Percentiles rank a stretch among this genome's conserved stretches.
phyloP scores from a whole-genome alignment of 1,140 invertebrate species.

The Lucilia sericata region DNA sequence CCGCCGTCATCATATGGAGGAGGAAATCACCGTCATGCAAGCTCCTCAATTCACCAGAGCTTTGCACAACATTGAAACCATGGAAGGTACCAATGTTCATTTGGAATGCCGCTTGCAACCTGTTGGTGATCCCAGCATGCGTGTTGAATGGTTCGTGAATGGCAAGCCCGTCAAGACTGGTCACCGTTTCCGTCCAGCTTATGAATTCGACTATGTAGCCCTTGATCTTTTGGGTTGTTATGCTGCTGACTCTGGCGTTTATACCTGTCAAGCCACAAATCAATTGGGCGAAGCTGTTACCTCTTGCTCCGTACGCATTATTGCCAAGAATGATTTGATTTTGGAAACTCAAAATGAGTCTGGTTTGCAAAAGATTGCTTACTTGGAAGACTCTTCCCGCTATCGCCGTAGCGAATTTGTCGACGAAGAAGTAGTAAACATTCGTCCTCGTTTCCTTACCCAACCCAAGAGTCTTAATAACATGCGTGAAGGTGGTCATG shows the following conservation, averaged over 20 bases:
- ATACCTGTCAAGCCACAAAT: constrained; percentile 92
- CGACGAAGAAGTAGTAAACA: constrained; percentile 87
- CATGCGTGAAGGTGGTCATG: constrained; percentile 90
- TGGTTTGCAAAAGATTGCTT: constrained; percentile 90
- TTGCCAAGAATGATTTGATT: constrained; percentile 88
- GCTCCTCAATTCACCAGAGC: constrained; percentile 88
- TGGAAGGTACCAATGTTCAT: constrained; percentile 93
- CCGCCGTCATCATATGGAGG: constrained; percentile 76
- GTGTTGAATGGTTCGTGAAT: constrained; percentile 97
- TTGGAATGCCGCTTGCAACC: constrained; percentile 93
- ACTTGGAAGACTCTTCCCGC: constrained; percentile 87
- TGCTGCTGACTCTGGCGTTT: constrained; percentile 96
- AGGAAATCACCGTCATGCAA: constrained; percentile 84
- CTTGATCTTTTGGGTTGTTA: constrained; percentile 96
- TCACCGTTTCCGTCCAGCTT: constrained; percentile 93
- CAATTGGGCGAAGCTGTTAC: constrained; percentile 94
- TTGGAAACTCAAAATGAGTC: constrained; percentile 88
- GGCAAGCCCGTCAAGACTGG: constrained; percentile 88
- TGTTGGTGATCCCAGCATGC: constrained; percentile 94
- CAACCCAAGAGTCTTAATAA: constrained; percentile 87
- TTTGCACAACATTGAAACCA: constrained; percentile 89
- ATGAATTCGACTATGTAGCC: constrained; percentile 98
- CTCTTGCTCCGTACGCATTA: constrained; percentile 87
- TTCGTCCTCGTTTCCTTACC: constrained; percentile 86
- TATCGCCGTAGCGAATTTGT: constrained; percentile 85